Evolutionary conservation across 2,113 vertebrate genomes (phyloP).

Genomic region (Ceratotherium simum): DNA sequence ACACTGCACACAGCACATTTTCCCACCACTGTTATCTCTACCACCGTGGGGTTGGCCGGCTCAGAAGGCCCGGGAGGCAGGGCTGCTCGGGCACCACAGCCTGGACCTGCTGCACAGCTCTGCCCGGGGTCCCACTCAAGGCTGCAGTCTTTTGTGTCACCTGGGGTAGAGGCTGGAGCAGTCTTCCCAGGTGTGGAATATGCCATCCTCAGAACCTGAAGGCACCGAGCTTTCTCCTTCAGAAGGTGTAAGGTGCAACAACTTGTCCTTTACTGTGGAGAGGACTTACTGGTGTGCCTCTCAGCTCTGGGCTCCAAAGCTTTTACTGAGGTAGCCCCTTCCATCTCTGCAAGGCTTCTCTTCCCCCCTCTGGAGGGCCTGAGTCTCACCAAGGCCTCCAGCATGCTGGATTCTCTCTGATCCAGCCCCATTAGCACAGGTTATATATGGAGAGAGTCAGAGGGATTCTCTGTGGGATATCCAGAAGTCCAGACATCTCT

Average conservation of each 20-base stretch:
- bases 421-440: too few relatives aligned
- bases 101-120: background rate
- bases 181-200: background rate
- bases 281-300: background rate
- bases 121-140: background rate
- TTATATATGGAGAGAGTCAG: background rate
- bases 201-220: background rate
- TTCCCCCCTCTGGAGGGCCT: background rate
- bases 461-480: background rate
- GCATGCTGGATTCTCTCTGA: background rate
- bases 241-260: background rate
- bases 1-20: accelerated
- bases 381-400: background rate
- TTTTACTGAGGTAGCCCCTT: background rate
- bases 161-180: background rate
- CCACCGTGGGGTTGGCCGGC: background rate
- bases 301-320: too few relatives aligned
- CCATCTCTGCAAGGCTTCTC: background rate
- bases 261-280: background rate
- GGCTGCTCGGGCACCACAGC: too few relatives aligned
- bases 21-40: background rate
- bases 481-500: background rate
- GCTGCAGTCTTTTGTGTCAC: too few relatives aligned
- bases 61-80: background rate
- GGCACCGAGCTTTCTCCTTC: background rate